Evolutionary conservation across 2,888 invertebrate species (phyloP).

Genomic region (Patella caerulea): DNA sequence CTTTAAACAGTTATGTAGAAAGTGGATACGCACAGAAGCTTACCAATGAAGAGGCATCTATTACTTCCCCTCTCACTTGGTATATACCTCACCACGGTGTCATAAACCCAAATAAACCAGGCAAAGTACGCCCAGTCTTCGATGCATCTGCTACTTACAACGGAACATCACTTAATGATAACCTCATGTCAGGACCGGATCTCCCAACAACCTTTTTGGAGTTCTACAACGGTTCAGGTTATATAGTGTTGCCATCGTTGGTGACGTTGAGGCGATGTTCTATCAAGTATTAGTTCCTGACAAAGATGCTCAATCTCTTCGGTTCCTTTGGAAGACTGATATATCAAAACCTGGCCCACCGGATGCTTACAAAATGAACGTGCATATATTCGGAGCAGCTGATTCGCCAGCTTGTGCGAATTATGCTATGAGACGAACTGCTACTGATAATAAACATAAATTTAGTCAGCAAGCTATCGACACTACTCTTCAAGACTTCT

Average conservation of each 20-base stretch:
- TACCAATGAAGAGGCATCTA: not conserved
- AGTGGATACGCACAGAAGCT: slow-evolving; percentile 19
- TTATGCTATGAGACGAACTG: slow-evolving; percentile 12
- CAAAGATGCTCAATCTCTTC: not conserved
- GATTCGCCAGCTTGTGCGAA: slow-evolving; percentile 10
- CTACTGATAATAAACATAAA: not conserved
- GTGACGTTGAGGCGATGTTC: slow-evolving; percentile 11
- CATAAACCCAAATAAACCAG: slow-evolving; percentile 15
- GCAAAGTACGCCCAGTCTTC: slow-evolving; percentile 23
- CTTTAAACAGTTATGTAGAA: slow-evolving; percentile 4
- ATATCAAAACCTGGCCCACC: not conserved
- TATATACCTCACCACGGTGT: slow-evolving; percentile 12
- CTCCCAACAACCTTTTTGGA: not conserved
- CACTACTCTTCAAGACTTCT: not conserved
- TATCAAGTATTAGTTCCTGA: not conserved
- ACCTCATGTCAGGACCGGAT: not conserved
- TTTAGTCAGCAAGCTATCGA: not conserved
- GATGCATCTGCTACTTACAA: slow-evolving; percentile 22
- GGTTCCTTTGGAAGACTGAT: slow-evolving; percentile 10
- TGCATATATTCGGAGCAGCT: slow-evolving; percentile 12
- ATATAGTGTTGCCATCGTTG: not conserved
- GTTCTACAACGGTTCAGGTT: not conserved
- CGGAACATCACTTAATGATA: slow-evolving; percentile 26
- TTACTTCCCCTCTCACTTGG: not conserved
- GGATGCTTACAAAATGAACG: not conserved